A percentile compares a stretch with the other conserved stretches of the same genome.
These are phyloP conservation scores for Sepioteuthis lessoniana DNA, from an alignment of 2,888 invertebrate genomes.

Conservation along the genomic window DNA sequence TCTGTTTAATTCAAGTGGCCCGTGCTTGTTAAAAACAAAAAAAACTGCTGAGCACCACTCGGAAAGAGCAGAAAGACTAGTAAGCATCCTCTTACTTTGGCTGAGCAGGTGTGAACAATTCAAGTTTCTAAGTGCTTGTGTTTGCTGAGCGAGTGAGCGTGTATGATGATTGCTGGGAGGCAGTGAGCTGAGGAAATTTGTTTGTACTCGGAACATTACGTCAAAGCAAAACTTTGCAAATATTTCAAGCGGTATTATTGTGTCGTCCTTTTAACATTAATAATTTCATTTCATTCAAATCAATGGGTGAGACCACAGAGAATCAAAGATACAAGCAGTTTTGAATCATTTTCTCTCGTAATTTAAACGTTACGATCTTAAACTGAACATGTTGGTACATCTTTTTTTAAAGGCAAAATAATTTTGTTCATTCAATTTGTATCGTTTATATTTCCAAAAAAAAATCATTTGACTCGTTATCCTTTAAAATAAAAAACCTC, in stretches of 20 bases:
- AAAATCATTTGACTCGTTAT: too few species aligned
- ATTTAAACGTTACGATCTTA: too few species aligned
- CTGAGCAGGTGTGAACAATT: neutral
- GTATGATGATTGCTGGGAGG: neutral
- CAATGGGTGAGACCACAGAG: too few species aligned
- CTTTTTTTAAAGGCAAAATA: too few species aligned
- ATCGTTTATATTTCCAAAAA: too few species aligned
- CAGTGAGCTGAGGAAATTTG: neutral
- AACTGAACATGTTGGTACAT: too few species aligned
- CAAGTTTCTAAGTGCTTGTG: neutral
- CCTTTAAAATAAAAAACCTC: too few species aligned
- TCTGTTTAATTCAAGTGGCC: neutral
- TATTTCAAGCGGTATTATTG: neutral
- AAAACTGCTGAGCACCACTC: neutral
- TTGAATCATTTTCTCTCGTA: too few species aligned
- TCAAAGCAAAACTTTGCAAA: neutral
- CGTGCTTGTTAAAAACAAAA: neutral
- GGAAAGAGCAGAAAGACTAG: neutral
- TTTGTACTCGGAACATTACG: neutral
- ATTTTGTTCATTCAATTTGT: too few species aligned
- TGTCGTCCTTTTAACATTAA: neutral
- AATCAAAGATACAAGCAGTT: too few species aligned
- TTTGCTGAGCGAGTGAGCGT: neutral
- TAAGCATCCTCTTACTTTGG: neutral
- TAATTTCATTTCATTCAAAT: neutral